phyloP scores from a whole-genome alignment of 2,797 vertebrate species.

The Lepus townsendii region DNA sequence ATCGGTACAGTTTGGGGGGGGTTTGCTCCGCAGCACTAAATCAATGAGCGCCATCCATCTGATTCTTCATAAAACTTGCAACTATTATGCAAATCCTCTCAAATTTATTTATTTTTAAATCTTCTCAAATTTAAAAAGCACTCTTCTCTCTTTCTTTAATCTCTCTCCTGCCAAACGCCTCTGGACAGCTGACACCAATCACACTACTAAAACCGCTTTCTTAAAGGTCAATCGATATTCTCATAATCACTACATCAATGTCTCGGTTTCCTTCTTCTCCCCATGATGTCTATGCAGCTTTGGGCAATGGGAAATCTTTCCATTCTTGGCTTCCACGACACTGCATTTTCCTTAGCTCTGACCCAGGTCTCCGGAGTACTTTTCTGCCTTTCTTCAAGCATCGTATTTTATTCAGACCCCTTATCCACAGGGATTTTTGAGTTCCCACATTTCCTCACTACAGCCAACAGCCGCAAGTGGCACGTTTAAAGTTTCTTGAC shows the following conservation, averaged over 20 bases:
- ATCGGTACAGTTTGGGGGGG: not conserved
- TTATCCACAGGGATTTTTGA: conserved; percentile 33
- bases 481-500: not conserved
- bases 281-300: not conserved
- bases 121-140: not conserved
- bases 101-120: not conserved
- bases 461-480: not conserved
- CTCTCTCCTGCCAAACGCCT: not conserved
- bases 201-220: conserved; percentile 45
- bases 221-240: conserved; percentile 57
- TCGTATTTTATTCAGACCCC: not conserved
- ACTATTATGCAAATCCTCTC: not conserved
- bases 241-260: conserved; percentile 52
- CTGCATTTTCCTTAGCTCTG: not conserved
- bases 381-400: not conserved
- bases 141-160: not conserved
- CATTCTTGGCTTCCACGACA: not conserved
- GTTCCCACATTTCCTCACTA: no score
- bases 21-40: not conserved
- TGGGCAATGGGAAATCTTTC: conserved; percentile 58
- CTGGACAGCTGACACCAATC: not conserved
- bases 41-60: not conserved
- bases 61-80: not conserved
- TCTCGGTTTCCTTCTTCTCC: not conserved
- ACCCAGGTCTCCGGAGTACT: not conserved